A percentile compares a stretch with the other conserved stretches of the same genome.
phyloP scores from a whole-genome alignment of 2,888 invertebrate genomes.

The Melikaiella ostensackeni region DNA sequence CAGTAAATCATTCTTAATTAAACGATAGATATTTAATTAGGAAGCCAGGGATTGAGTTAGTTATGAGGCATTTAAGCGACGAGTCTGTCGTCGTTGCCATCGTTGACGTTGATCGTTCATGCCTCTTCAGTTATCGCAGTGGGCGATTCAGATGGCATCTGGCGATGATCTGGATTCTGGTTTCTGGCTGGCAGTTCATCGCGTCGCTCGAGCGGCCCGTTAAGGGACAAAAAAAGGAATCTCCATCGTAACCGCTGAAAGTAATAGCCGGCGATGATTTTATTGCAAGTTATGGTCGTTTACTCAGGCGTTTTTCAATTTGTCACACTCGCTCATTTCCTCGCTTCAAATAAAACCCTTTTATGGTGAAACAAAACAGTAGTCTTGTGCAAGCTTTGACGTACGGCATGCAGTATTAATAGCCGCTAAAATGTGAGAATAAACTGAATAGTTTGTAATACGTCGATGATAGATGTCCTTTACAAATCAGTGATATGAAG shows the following conservation, averaged over 20 bases:
- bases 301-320: conserved; percentile 8
- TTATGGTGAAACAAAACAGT: background rate
- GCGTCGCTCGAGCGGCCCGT: conserved; percentile 10
- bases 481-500: background rate
- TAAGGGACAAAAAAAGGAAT: conserved; percentile 28
- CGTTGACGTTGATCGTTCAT: conserved; percentile 35
- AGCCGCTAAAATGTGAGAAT: background rate
- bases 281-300: conserved; percentile 21
- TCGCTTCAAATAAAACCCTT: background rate
- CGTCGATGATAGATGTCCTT: background rate
- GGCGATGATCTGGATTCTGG: conserved; percentile 61
- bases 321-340: conserved; percentile 11
- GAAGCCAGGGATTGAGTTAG: conserved; percentile 68
- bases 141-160: conserved; percentile 71
- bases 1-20: conserved; percentile 76
- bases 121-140: conserved; percentile 65
- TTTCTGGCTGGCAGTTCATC: background rate
- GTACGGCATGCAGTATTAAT: background rate
- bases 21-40: conserved; percentile 76
- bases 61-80: conserved; percentile 66
- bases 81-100: conserved; percentile 28
- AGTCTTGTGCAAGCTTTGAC: background rate
- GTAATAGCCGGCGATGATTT: conserved; percentile 28
- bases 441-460: background rate
- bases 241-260: conserved; percentile 17